phyloP scores from a whole-genome alignment of 2,113 vertebrate species.

The Cairina moschata region DNA sequence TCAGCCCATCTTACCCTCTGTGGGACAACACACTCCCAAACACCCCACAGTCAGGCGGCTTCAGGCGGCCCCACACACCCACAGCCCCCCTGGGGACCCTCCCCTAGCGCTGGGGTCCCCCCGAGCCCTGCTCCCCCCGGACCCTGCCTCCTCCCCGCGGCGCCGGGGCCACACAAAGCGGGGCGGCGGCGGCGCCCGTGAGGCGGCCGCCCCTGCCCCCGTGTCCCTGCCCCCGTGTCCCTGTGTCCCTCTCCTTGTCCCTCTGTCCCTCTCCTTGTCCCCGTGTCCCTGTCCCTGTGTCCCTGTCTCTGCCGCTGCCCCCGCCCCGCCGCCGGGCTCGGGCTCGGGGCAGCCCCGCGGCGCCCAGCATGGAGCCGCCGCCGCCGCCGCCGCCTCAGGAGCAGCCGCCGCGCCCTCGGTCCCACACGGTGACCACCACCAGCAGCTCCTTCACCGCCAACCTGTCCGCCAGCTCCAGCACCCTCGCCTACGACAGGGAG shows the following conservation, averaged over 20 bases:
- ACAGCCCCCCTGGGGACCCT: rapidly evolving
- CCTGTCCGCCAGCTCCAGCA: slow-evolving; percentile 75
- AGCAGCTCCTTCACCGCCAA: slow-evolving; percentile 79
- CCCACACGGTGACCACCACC: slow-evolving; percentile 80
- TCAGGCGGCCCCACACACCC: too few species aligned
- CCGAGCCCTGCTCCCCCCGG: background rate
- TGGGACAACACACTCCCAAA: background rate
- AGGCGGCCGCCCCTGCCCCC: background rate
- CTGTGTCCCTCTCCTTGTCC: too few species aligned
- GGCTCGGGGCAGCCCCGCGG: background rate
- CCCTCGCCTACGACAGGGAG: slow-evolving; percentile 79
- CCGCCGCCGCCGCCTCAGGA: slow-evolving; percentile 38
- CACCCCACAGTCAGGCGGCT: background rate
- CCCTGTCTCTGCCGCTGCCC: background rate
- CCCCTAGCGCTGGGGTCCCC: rapidly evolving
- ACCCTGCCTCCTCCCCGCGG: background rate
- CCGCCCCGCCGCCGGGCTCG: background rate
- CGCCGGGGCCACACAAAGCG: background rate
- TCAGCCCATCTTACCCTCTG: rapidly evolving
- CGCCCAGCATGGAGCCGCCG: slow-evolving; percentile 59
- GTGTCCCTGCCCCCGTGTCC: too few species aligned
- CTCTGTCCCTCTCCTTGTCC: too few species aligned
- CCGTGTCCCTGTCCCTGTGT: too few species aligned
- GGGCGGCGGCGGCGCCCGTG: background rate
- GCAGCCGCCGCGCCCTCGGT: slow-evolving; percentile 70